Evolutionary conservation across 2,797 vertebrate species (phyloP), one percentile per base, ranked within the genome.

Genomic region (Acridotheres tristis): DNA sequence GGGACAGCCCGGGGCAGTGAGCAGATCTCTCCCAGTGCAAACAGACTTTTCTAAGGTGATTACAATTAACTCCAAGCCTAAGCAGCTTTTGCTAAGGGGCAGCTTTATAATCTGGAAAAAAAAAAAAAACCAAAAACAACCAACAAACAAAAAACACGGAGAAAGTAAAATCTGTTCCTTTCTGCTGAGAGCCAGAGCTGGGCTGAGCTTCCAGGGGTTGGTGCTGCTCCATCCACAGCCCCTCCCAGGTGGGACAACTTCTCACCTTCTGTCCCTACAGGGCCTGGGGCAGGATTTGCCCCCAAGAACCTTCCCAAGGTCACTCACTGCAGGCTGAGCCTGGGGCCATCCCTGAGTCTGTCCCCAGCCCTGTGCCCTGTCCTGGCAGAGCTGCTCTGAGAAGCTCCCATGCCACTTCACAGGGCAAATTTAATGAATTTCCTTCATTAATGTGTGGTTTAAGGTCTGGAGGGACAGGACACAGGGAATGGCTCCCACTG

Each of bases 11-110:
- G 0, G 50, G 57, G 57, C 11, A 50, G 16, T 0, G n/a, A 87
- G 73, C 4, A 0, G 62, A 53, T 61, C 62, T 36, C 43, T 55
- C 34, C 88, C 78, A 69, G 7, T 0, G 7, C 51, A 32, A 4
- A 12, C 59, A 51, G 43, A 66, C 69, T 74, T 83, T 25, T 54
- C 36, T 88, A 85, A 92, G 93, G 53, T 36, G 88, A 91, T 96
- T 82, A 79, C 65, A 51, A 54, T 69, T 79, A 87, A 92, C 89
- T 93, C 83, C 63, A 36, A 91, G 88, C 55, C 63, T 94, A 82
- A 96, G 88, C 72, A 80, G 93, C 88, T 96, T 96, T 91, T 93
- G 88, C 63, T 88, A 40, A 89, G 29, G 82, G 48, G 54, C 55
- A 89, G 84, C 48, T 94, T 83, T 77, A 63, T 40, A 67, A 5